phyloP scores from a whole-genome alignment of 2,888 invertebrate genomes.

The Cerastoderma edule region DNA sequence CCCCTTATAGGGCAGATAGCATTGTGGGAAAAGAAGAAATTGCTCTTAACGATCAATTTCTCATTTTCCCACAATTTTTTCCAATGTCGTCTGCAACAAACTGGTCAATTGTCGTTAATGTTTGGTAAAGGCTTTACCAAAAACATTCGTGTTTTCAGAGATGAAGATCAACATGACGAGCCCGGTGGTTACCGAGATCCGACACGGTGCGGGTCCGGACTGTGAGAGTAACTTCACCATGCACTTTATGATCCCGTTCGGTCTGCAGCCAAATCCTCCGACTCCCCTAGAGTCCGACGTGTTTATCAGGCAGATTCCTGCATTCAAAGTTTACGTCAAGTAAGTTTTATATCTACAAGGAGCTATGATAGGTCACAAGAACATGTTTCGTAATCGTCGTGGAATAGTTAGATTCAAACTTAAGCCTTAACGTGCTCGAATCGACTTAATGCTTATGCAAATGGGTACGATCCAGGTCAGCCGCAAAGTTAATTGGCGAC shows the following conservation, averaged over 20 bases:
- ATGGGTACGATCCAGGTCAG: too few species aligned
- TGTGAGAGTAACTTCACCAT: constrained; percentile 65
- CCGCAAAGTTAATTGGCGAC: too few species aligned
- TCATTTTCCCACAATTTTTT: too few species aligned
- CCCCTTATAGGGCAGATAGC: too few species aligned
- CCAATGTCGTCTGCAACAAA: too few species aligned
- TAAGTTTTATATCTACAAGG: constrained; percentile 28
- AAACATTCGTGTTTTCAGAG: constrained; percentile 33
- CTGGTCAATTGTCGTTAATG: too few species aligned
- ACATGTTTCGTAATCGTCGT: neutral
- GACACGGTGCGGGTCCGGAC: constrained; percentile 63
- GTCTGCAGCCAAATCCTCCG: constrained; percentile 53
- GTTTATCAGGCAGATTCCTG: constrained; percentile 51
- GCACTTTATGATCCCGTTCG: constrained; percentile 63
- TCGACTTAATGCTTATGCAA: too few species aligned
- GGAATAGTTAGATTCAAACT: too few species aligned
- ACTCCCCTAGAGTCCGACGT: constrained; percentile 55
- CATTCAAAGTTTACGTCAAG: constrained; percentile 57
- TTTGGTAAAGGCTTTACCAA: too few species aligned
- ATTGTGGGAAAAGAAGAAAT: too few species aligned
- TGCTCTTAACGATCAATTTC: too few species aligned
- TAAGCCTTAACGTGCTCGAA: too few species aligned
- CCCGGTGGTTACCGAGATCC: constrained; percentile 60
- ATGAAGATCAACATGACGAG: constrained; percentile 65
- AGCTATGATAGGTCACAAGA: neutral